Conservation (phyloP, 92 coral and sea anemone genomes). For the Nematostella vectensis region DNA sequence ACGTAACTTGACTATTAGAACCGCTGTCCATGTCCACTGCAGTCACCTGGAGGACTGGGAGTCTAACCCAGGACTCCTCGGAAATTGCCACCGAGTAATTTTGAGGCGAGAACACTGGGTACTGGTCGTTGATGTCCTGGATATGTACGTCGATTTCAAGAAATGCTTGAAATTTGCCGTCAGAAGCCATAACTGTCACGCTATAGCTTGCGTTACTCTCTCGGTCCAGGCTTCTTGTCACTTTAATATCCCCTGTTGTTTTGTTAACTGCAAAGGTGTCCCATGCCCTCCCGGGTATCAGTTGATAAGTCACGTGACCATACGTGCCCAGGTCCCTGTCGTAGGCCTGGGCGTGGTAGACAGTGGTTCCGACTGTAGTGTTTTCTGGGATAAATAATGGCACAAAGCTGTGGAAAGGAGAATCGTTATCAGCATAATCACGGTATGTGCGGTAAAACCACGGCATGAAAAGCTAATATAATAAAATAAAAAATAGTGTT, state of each 20-base stretch:
- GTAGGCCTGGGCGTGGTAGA: slow-evolving; percentile 35
- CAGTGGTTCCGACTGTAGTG: slow-evolving; percentile 24
- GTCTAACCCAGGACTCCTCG: slow-evolving; percentile 37
- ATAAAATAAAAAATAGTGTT: too few relatives aligned
- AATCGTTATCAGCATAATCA: too few relatives aligned
- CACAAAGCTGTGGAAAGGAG: background rate
- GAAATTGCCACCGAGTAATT: slow-evolving; percentile 12
- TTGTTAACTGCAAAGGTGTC: slow-evolving; percentile 16
- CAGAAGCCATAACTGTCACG: slow-evolving; percentile 20
- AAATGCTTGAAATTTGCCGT: slow-evolving; percentile 16
- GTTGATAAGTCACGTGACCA: slow-evolving; percentile 22
- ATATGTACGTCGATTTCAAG: slow-evolving; percentile 4
- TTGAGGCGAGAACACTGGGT: slow-evolving; percentile 14
- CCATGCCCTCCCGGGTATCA: slow-evolving; percentile 15
- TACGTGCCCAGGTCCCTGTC: slow-evolving; percentile 40
- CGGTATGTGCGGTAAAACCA: too few relatives aligned
- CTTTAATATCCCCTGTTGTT: slow-evolving; percentile 16
- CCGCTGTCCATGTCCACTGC: slow-evolving; percentile 57
- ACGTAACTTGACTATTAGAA: slow-evolving; percentile 19
- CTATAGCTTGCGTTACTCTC: slow-evolving; percentile 16
- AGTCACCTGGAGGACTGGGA: slow-evolving; percentile 27
- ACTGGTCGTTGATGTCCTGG: slow-evolving; percentile 15
- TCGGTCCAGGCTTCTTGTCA: slow-evolving; percentile 7
- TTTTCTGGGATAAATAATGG: slow-evolving; percentile 8
- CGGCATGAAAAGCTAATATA: too few relatives aligned